These are phyloP conservation scores for Sinotaia quadrata DNA, from an alignment of 2,888 invertebrate species.

Conservation along the genomic window DNA sequence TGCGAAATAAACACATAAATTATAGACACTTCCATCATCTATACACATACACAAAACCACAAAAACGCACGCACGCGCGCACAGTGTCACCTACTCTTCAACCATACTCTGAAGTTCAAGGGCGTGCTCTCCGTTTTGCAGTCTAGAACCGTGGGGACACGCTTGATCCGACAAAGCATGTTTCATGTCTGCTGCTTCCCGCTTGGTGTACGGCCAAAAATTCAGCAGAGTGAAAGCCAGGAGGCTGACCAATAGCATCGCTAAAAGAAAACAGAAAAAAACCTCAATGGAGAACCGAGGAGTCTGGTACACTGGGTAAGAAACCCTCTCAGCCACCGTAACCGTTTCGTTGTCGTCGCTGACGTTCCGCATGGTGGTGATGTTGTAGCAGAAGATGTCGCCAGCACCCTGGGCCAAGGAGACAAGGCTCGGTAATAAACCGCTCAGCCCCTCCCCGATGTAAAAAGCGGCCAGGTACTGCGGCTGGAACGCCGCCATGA, in stretches of 20 bases:
- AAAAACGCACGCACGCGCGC: too few relatives aligned
- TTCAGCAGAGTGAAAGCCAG: constrained; percentile 79
- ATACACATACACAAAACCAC: too few relatives aligned
- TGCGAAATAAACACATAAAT: too few relatives aligned
- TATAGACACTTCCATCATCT: too few relatives aligned
- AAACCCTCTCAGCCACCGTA: constrained; percentile 39
- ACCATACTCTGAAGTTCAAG: too few relatives aligned
- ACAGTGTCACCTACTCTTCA: too few relatives aligned
- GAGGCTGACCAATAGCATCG: constrained; percentile 78
- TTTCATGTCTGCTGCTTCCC: too few relatives aligned
- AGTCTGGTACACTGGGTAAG: constrained; percentile 61
- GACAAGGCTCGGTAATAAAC: constrained; percentile 84
- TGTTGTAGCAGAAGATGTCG: constrained; percentile 50
- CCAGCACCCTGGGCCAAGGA: constrained; percentile 86
- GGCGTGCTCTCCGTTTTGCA: too few relatives aligned
- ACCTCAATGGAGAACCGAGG: constrained; percentile 79
- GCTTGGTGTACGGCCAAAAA: constrained; percentile 57
- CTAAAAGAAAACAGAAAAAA: constrained; percentile 80
- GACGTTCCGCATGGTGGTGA: constrained; percentile 34
- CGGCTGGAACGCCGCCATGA: constrained; percentile 80
- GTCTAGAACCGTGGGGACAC: too few relatives aligned
- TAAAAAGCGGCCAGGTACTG: constrained; percentile 86
- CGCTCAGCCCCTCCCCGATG: constrained; percentile 74
- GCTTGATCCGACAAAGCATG: too few relatives aligned
- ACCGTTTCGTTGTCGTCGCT: constrained; percentile 71